Evolutionary conservation across 2,113 vertebrate genomes (phyloP).

Genomic region (Craseonycteris thonglongyai): DNA sequence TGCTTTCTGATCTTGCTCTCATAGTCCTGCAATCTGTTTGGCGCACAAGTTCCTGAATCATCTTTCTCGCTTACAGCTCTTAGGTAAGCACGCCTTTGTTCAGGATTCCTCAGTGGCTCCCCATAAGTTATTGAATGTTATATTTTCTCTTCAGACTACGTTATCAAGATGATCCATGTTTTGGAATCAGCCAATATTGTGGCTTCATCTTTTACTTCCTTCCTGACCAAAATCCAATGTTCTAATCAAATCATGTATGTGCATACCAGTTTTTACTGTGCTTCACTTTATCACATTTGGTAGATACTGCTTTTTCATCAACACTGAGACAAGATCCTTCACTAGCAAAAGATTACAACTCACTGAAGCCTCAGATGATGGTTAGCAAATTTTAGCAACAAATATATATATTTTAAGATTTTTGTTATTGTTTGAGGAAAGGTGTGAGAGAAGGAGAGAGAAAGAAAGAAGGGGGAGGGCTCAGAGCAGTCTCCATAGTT

Average conservation of each 20-base stretch:
- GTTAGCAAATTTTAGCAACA: background rate
- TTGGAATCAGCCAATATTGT: background rate
- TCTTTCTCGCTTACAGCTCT: background rate
- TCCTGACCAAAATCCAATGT: background rate
- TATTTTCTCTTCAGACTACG: background rate
- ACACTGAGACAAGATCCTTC: background rate
- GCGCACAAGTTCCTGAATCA: background rate
- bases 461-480: no score
- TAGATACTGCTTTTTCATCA: background rate
- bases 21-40: background rate
- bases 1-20: background rate
- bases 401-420: no score
- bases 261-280: background rate
- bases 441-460: no score
- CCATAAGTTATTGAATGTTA: background rate
- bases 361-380: background rate
- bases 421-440: no score
- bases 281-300: background rate
- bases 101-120: background rate
- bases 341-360: background rate
- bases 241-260: background rate
- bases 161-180: background rate
- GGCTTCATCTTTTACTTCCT: background rate
- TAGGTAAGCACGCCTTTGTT: background rate
- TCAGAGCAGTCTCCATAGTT: no score